Evolutionary conservation across 2,797 vertebrate genomes (phyloP), one percentile per base, ranked within the genome.

Genomic region (Siniperca scherzeri): DNA sequence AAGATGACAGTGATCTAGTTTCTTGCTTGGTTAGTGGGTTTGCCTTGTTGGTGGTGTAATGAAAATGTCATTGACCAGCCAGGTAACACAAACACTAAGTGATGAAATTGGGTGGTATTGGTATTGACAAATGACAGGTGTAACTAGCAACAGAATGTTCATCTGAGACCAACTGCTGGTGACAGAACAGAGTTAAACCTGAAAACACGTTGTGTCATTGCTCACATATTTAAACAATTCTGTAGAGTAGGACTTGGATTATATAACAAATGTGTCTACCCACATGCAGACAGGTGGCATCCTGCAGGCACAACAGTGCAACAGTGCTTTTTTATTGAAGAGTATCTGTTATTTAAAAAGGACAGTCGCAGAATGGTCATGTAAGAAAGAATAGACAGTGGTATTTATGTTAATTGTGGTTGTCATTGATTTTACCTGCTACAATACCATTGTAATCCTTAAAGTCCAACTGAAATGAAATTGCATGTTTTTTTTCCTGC

Each of bases 211-310:
- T 25, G 53, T 36, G 57, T 38, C 60, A 61, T 11, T 19, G 8
- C 42, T 72, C 64, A 74, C 74, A 73, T 48, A 66, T 27, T 81
- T 16, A 82, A 80, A 77, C 14, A 30, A 53, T 77, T 71, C 66
- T 72, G 25, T 8, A 67, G 42, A 83, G 52, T 22, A 68, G 60
- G 48, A 74, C 38, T 61, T 38, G 16, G 50, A 64, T 84, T 13
- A 61, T 44, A 30, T 30, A 30, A 30, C 30, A 30, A 55, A 74
- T 67, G 42, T 48, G 70, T 74, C 78, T 59, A 74, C 85, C 77
- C 61, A 83, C 80, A 70, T 59, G 65, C 52, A 65, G 73, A 62
- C 79, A 72, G 44, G 62, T 76, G 67, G 57, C 38, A 56, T 30
- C 68, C 53, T 61, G 46, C 55, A 19, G 38, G n/a, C 30, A 55